Evolutionary conservation across 1,140 invertebrate species (phyloP).

Genomic region (Oncopodura yosiiana): DNA sequence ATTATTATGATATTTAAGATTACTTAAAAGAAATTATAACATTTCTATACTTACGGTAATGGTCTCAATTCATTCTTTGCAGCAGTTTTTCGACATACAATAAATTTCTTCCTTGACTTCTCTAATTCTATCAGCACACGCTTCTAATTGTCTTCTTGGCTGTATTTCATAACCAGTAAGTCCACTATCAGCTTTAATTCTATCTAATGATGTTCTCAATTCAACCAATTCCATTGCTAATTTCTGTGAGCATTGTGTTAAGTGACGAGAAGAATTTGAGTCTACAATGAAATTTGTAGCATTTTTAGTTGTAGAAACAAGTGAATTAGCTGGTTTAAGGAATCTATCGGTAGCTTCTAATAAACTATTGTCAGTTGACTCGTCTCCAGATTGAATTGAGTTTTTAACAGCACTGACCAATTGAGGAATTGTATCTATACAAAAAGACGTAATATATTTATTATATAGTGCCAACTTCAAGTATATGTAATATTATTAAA

Average conservation of each 20-base stretch:
- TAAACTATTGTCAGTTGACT: slow-evolving; percentile 65
- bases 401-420: slow-evolving; percentile 72
- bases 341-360: slow-evolving; percentile 81
- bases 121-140: slow-evolving; percentile 65
- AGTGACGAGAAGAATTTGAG: slow-evolving; percentile 60
- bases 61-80: slow-evolving; percentile 59
- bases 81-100: slow-evolving; percentile 66
- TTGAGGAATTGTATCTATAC: slow-evolving; percentile 56
- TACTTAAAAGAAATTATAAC: too few relatives aligned
- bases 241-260: slow-evolving; percentile 61
- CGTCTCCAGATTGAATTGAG: slow-evolving; percentile 58
- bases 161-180: slow-evolving; percentile 43
- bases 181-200: slow-evolving; percentile 81
- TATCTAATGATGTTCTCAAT: slow-evolving; percentile 64
- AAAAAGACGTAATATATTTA: background rate
- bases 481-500: background rate
- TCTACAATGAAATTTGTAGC: slow-evolving; percentile 78
- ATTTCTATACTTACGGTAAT: slow-evolving; percentile 80
- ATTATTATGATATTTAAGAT: too few relatives aligned
- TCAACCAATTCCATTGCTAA: slow-evolving; percentile 66
- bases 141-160: slow-evolving; percentile 39
- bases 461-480: background rate
- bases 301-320: slow-evolving; percentile 53
- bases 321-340: slow-evolving; percentile 49
- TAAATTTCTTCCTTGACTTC: slow-evolving; percentile 69